Conservation (phyloP, 2,797 vertebrate species). For the Bryconaethiops microstoma region DNA sequence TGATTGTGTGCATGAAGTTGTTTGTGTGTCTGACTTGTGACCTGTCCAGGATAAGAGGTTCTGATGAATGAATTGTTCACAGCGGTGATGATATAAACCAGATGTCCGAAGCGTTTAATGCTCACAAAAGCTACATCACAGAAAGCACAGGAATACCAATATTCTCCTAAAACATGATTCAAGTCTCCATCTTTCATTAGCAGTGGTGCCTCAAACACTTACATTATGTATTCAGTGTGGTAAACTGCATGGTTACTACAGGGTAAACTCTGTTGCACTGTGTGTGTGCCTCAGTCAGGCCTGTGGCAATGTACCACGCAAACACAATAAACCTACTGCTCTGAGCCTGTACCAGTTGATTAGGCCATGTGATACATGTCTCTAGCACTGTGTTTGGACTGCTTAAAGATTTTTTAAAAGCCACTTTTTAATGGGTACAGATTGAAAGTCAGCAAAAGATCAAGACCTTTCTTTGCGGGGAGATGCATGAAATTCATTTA, state of each 20-base stretch:
- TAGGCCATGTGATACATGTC: slow-evolving; percentile 1
- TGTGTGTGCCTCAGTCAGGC: slow-evolving; percentile 18
- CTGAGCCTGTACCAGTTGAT: background rate
- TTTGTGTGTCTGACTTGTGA: too few species aligned
- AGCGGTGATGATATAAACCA: too few species aligned
- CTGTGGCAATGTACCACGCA: slow-evolving; percentile 30
- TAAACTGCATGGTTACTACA: slow-evolving; percentile 4
- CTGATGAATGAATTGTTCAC: too few species aligned
- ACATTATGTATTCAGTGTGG: slow-evolving; percentile 2
- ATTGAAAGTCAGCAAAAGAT: slow-evolving; percentile 42
- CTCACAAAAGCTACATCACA: too few species aligned
- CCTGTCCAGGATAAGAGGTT: too few species aligned
- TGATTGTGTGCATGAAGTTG: too few species aligned
- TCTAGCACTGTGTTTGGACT: slow-evolving; percentile 17
- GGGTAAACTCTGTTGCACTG: slow-evolving; percentile 3
- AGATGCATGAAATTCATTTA: slow-evolving; percentile 17
- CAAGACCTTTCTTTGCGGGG: slow-evolving; percentile 28
- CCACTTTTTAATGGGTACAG: slow-evolving; percentile 40
- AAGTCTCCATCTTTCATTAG: background rate
- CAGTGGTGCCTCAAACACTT: background rate
- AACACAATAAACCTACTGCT: slow-evolving; percentile 28
- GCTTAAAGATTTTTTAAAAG: slow-evolving; percentile 30
- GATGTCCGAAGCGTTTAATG: too few species aligned
- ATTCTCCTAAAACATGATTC: background rate
- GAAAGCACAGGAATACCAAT: too few species aligned